Base-by-base conservation (phyloP, 2,888 invertebrate species). In the Nephrocerus scutellatus region DNA sequence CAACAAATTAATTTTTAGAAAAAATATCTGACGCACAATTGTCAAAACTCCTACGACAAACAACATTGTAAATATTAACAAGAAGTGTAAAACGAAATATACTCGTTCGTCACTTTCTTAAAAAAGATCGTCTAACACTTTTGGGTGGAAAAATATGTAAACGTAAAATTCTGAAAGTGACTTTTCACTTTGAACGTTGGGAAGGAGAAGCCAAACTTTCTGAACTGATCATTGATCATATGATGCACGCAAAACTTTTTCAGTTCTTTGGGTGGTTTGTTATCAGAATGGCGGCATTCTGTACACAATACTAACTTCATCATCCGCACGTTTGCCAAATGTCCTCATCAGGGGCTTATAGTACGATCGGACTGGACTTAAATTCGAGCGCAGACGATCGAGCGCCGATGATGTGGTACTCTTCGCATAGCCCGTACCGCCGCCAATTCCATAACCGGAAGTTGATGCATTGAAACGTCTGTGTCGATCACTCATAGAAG, bases 301-400 rank as follows among this genome's bases (percentile, higher is more conserved):
- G 19, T 31, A n/a, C n/a, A n/a, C 36, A 24, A 51, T 66, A 66
- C 67, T 66, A 63, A 67, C 65, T 53, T 63, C 64, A 43, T 62
- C 59, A 30, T 55, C 52, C 46, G 53, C 54, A 16, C 57, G 52
- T 35, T 57, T 54, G 14, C 56, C 60, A 47, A 67, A 57, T 20
- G 64, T 62, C 19, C 65, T 60, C 53, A 66, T 60, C 34, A 66
- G 42, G 9, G 70, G 66, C 50, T 68, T 69, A 48, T 69, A 69
- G 53, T 68, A 69, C 16, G 65, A 55, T 24, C 55, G 56, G 20
- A 68, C 62, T 26, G 68, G 68, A 49, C 66, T 68, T 19, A 69
- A 49, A 53, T 68, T 66, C 39, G 60, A 62, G 38, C 66, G 60
- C 43, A 68, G 50, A 33, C 70, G 61, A 60, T 66, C 67, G 37